Percentiles rank a stretch among this genome's conserved stretches.
phyloP scores from a whole-genome alignment of 2,888 invertebrate species.

The Sinhomidia bicolor region DNA sequence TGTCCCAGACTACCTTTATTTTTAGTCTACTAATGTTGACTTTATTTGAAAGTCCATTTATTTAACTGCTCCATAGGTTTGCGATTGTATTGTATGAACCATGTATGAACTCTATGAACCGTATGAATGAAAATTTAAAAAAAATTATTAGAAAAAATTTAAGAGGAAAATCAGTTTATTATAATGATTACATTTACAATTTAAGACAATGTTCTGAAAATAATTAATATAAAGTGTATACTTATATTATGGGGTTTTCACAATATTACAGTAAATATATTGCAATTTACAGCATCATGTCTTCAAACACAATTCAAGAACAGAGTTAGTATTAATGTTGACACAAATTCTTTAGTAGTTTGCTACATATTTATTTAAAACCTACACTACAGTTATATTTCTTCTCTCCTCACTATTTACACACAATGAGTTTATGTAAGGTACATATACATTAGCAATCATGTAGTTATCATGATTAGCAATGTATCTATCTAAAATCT shows the following conservation, averaged over 20 bases:
- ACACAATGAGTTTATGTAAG: conserved; percentile 46
- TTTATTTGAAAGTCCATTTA: background rate
- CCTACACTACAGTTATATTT: background rate
- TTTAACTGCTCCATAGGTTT: too few species aligned
- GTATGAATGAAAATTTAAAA: background rate
- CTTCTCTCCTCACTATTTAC: conserved; percentile 4
- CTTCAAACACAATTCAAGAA: too few species aligned
- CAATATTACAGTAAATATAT: too few species aligned
- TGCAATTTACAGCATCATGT: too few species aligned
- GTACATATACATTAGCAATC: conserved; percentile 15
- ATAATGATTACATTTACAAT: too few species aligned
- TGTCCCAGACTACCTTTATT: conserved; percentile 10
- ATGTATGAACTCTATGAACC: too few species aligned
- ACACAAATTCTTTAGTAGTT: background rate
- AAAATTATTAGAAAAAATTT: background rate
- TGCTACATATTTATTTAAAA: background rate
- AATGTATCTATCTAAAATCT: background rate
- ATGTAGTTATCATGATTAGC: background rate
- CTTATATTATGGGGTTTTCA: too few species aligned
- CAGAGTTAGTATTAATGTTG: background rate
- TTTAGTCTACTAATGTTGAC: background rate
- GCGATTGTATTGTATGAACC: too few species aligned
- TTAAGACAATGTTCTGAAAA: too few species aligned
- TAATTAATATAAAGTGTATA: too few species aligned
- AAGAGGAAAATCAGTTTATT: too few species aligned